Evolutionary conservation across 2,797 vertebrate genomes (phyloP), one percentile per base, ranked within the genome.

Genomic region (Microctenopoma lineatum): DNA sequence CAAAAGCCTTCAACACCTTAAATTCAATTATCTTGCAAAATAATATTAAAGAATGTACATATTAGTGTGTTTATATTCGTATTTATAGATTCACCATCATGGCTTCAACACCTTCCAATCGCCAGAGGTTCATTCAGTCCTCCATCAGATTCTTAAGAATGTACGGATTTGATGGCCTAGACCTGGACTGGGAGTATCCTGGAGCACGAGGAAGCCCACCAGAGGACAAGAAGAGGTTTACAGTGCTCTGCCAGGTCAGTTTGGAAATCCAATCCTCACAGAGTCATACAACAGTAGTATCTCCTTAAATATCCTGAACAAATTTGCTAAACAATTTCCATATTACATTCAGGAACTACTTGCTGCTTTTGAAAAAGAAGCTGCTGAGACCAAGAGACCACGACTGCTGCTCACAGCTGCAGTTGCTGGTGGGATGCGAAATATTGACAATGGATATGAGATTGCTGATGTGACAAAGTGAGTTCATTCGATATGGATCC

Each of bases 171-270:
- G 94, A 96, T 26, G 95, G 95, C 1, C 86, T 96, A 50, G 95
- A 96, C 53, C 80, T 96, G 58, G 94, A 95, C 85, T 96, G 95
- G 93, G 88, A 95, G 79, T 96, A 95, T 74, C 96, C 95, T 9
- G 94, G 93, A 39, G 34, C 91, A 3, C 79, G 94, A 70, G 94
- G 94, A 55, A 96, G 95, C 68, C 95, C 93, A 6, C 55, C 26
- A 1, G 66, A 69, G 54, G 95, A 96, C 83, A 93, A 95, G 50
- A 47, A 80, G 63, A 90, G 79, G 59, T 96, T 93, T 73, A 91
- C 94, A 27, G 9, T 82, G 58, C 84, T 96, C 38, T 90, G 91
- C 59, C 70, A 91, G 87, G 95, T 95, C 18, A 59, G 80, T 46
- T 13, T 50, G 14, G 16, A 54, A 48, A 27, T 15, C 5, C 2